A percentile compares a stretch with the other conserved stretches of the same genome.
Evolutionary conservation across 2,797 vertebrate species (phyloP).

Genomic region (Hafferia zeledoni): DNA sequence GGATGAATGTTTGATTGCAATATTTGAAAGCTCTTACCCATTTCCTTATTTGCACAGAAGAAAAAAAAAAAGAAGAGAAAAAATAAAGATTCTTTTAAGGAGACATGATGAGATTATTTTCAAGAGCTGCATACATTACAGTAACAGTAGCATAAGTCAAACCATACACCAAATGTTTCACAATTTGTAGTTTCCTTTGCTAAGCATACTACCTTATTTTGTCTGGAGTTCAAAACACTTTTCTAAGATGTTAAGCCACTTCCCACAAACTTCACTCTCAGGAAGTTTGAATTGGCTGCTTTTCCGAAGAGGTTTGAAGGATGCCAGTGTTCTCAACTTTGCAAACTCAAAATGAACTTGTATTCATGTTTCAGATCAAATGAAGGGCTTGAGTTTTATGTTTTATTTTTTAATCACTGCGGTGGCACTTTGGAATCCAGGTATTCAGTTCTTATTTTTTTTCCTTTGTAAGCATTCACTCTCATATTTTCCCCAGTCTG

Average conservation of each 20-base stretch:
- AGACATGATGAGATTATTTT: background rate
- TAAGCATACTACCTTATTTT: constrained; percentile 51
- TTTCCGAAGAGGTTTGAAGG: constrained; percentile 36
- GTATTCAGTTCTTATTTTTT: background rate
- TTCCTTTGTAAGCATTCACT: background rate
- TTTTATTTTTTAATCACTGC: constrained; percentile 40
- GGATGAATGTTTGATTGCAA: constrained; percentile 27
- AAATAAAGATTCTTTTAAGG: background rate
- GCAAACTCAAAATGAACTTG: constrained; percentile 59
- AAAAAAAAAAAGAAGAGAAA: background rate
- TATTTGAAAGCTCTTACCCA: constrained; percentile 1
- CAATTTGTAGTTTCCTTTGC: constrained; percentile 16
- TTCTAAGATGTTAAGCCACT: constrained; percentile 34
- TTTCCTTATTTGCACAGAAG: background rate
- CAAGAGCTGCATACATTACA: background rate
- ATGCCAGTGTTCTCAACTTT: constrained; percentile 58
- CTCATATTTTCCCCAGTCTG: background rate
- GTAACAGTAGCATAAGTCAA: background rate
- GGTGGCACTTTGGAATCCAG: constrained; percentile 2
- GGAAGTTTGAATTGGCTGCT: constrained; percentile 66
- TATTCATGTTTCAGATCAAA: constrained; percentile 60
- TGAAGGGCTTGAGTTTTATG: background rate
- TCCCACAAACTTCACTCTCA: constrained; percentile 51
- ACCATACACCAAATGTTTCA: background rate
- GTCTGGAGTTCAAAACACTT: constrained; percentile 38